Percentiles rank a stretch among this genome's conserved stretches.
These are phyloP conservation scores for Clistopyga incitator DNA, from an alignment of 2,888 invertebrate genomes.

Conservation along the genomic window DNA sequence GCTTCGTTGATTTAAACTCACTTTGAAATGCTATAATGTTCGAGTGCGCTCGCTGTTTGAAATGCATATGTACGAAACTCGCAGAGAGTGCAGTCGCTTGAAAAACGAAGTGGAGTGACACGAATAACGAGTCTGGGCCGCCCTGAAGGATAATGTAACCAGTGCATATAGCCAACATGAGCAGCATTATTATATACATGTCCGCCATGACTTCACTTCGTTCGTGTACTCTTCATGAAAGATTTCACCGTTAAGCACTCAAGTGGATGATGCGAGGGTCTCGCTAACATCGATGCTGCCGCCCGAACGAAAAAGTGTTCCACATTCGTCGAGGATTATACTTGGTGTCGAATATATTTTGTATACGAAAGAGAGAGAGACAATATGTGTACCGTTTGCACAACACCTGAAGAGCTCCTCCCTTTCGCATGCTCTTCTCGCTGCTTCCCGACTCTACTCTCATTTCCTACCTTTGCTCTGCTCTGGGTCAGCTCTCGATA, in stretches of 20 bases:
- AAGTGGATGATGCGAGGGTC: slow-evolving; percentile 48
- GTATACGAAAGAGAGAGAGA: slow-evolving; percentile 6
- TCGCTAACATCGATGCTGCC: slow-evolving; percentile 55
- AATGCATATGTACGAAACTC: slow-evolving; percentile 3
- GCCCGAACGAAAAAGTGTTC: slow-evolving; percentile 59
- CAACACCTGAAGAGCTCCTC: slow-evolving; percentile 27
- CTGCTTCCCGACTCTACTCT: slow-evolving; percentile 20
- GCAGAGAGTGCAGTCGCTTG: slow-evolving; percentile 30
- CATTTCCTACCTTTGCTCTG: slow-evolving; percentile 37
- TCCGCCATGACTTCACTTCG: neutral
- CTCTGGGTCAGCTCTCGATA: slow-evolving; percentile 59
- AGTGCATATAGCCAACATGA: slow-evolving; percentile 8
- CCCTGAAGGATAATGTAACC: slow-evolving; percentile 52
- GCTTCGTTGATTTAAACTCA: slow-evolving; percentile 51
- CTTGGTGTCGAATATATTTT: slow-evolving; percentile 37
- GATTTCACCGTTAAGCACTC: slow-evolving; percentile 59
- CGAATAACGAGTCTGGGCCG: slow-evolving; percentile 54
- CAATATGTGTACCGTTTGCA: slow-evolving; percentile 43
- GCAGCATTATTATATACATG: slow-evolving; percentile 3
- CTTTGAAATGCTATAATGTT: slow-evolving; percentile 30
- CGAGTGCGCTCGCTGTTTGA: slow-evolving; percentile 9
- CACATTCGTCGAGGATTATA: slow-evolving; percentile 63
- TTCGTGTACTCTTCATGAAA: neutral
- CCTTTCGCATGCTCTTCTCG: slow-evolving; percentile 3
- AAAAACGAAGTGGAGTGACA: slow-evolving; percentile 60